These are phyloP conservation scores for Platichthys stellatus DNA, from an alignment of 2,113 vertebrate genomes.

Conservation along the genomic window DNA sequence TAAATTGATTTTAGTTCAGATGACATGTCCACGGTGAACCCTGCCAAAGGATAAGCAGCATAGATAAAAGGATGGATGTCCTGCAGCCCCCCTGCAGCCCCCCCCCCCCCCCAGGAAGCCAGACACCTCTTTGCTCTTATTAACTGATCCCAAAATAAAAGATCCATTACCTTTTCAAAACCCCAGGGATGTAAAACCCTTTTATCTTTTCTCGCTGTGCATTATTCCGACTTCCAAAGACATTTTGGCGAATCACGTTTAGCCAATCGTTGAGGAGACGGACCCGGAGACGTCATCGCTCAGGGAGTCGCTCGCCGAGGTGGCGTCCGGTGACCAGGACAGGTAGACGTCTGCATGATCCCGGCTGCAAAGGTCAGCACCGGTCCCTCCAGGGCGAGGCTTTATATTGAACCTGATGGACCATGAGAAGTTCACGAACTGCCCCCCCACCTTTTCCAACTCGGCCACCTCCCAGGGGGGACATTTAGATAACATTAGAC, in stretches of 20 bases:
- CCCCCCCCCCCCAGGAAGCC: too few species aligned
- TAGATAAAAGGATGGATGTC: too few species aligned
- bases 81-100: too few species aligned
- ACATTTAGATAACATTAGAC: conserved; percentile 42
- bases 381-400: conserved; percentile 32
- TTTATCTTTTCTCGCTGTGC: background rate
- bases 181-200: too few species aligned
- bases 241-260: background rate
- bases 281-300: background rate
- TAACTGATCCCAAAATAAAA: too few species aligned
- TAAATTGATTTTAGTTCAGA: too few species aligned
- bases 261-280: background rate
- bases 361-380: conserved; percentile 58
- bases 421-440: conserved; percentile 49
- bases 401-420: conserved; percentile 69
- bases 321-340: background rate
- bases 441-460: background rate
- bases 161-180: too few species aligned
- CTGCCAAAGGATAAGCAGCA: too few species aligned
- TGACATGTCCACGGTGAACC: too few species aligned
- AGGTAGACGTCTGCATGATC: conserved; percentile 22
- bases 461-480: background rate
- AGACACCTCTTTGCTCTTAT: too few species aligned
- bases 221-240: background rate
- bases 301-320: background rate